A percentile compares a stretch with the other conserved stretches of the same genome.
phyloP scores from a whole-genome alignment of 2,888 invertebrate genomes.

The Agrenia bidenticulata region DNA sequence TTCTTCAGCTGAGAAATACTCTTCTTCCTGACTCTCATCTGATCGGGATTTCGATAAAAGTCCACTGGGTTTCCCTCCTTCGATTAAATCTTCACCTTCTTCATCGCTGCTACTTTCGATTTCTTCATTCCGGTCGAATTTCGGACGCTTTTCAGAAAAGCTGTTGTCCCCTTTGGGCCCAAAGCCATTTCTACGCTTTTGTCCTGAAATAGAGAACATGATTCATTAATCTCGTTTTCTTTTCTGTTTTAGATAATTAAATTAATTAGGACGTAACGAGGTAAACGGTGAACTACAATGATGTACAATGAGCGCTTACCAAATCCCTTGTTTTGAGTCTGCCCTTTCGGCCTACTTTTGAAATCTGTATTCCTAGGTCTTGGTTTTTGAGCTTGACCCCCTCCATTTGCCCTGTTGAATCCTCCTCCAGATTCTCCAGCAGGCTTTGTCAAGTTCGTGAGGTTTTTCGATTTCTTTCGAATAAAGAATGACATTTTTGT shows the following conservation, averaged over 20 bases:
- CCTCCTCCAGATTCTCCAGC: not conserved
- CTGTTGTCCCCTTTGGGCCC: slow-evolving; percentile 1
- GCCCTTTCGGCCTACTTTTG: not conserved
- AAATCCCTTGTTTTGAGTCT: not conserved
- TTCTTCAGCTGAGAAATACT: slow-evolving; percentile 60
- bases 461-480: slow-evolving; percentile 29
- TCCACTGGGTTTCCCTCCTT: not conserved
- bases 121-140: slow-evolving; percentile 40
- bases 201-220: no score
- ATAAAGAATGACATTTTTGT: slow-evolving; percentile 48
- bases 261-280: no score
- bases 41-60: not conserved
- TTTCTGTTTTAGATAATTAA: no score
- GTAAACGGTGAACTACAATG: no score
- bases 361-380: slow-evolving; percentile 9
- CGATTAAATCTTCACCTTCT: slow-evolving; percentile 15
- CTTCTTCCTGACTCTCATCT: slow-evolving; percentile 16
- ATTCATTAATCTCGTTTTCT: no score
- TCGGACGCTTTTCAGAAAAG: slow-evolving; percentile 28
- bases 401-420: not conserved
- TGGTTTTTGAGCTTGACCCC: not conserved
- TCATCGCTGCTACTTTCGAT: slow-evolving; percentile 40
- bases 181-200: not conserved
- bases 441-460: slow-evolving; percentile 11
- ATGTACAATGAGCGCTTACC: not conserved